A percentile compares a stretch with the other conserved stretches of the same genome.
phyloP scores from a whole-genome alignment of 2,888 invertebrate genomes.

The Drosophila formosana region DNA sequence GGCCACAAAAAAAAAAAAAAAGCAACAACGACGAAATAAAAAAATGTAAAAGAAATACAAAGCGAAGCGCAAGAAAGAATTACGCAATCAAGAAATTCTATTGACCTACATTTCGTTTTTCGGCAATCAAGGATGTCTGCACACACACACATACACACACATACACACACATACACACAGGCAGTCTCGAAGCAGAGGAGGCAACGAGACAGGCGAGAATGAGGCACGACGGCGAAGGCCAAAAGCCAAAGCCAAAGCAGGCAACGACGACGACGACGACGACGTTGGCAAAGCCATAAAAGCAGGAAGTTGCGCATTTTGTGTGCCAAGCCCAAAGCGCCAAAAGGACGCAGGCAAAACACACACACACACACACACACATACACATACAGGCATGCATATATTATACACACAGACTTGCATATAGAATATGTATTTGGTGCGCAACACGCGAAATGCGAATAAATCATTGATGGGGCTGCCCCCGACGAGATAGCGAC shows the following conservation, averaged over 20 bases:
- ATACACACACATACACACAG: slow-evolving; percentile 3
- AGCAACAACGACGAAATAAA: not conserved
- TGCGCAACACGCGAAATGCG: slow-evolving; percentile 72
- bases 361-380: slow-evolving; percentile 15
- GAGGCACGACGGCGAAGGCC: slow-evolving; percentile 43
- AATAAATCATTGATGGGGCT: slow-evolving; percentile 77
- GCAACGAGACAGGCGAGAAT: slow-evolving; percentile 36
- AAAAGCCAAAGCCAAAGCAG: slow-evolving; percentile 39
- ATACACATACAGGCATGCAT: slow-evolving; percentile 22
- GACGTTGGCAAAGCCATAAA: slow-evolving; percentile 55
- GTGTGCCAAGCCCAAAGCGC: slow-evolving; percentile 58
- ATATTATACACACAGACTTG: slow-evolving; percentile 31
- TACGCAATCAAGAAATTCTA: slow-evolving; percentile 67
- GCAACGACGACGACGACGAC: slow-evolving; percentile 33
- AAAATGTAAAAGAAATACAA: slow-evolving; percentile 26
- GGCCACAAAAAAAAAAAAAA: not conserved
- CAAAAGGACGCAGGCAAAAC: slow-evolving; percentile 43
- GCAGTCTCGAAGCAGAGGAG: slow-evolving; percentile 20
- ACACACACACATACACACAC: slow-evolving; percentile 15
- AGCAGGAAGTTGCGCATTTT: slow-evolving; percentile 77
- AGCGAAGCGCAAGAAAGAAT: slow-evolving; percentile 32
- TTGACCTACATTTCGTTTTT: slow-evolving; percentile 73
- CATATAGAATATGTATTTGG: slow-evolving; percentile 6
- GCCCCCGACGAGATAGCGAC: slow-evolving; percentile 24
- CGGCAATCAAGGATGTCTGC: slow-evolving; percentile 67